Percentiles rank a stretch among this genome's conserved stretches.
Evolutionary conservation across 2,797 vertebrate species (phyloP).

Genomic region (Mus spretus): DNA sequence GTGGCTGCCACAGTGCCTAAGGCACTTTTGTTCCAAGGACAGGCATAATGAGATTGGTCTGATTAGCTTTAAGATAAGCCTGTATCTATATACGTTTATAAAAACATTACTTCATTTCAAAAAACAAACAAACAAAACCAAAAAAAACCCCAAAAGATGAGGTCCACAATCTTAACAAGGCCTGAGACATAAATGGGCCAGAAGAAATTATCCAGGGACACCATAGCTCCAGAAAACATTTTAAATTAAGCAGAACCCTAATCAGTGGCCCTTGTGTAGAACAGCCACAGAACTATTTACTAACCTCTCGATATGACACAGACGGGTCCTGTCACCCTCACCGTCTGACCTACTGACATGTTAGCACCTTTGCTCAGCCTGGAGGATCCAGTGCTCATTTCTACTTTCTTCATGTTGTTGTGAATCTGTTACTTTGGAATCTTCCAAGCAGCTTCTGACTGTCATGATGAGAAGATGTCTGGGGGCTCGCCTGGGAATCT

Average conservation of each 20-base stretch:
- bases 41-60: not conserved
- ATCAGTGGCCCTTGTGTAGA: not conserved
- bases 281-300: not conserved
- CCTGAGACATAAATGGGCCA: not conserved
- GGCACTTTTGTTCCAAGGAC: not conserved
- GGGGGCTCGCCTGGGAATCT: not conserved
- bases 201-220: not conserved
- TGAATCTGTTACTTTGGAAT: not conserved
- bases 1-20: not conserved
- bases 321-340: not conserved
- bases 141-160: not conserved
- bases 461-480: too few species aligned
- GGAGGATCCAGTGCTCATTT: too few species aligned
- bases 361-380: too few species aligned
- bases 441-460: too few species aligned
- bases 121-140: too few species aligned
- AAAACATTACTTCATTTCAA: not conserved
- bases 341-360: accelerated
- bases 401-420: not conserved
- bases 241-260: slow-evolving; percentile 31
- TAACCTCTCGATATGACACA: not conserved
- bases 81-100: not conserved
- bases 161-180: not conserved
- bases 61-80: not conserved
- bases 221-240: not conserved